Evolutionary conservation across 2,797 vertebrate species (phyloP).

Genomic region (Sebastolobus altivelis): DNA sequence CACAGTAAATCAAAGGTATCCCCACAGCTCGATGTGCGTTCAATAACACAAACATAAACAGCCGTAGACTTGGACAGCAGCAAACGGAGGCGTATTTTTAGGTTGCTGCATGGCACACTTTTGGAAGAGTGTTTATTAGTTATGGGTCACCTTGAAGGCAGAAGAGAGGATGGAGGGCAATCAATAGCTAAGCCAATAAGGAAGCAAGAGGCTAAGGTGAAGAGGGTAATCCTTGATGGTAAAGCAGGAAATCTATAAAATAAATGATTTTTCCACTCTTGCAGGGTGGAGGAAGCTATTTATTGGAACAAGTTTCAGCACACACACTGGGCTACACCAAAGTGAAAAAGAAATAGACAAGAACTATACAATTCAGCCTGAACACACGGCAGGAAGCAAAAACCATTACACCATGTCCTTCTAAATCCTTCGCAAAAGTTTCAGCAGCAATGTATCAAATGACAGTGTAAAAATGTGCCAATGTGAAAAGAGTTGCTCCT

Average conservation of each 20-base stretch:
- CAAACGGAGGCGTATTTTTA: conserved; percentile 26
- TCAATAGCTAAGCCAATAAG: conserved; percentile 83
- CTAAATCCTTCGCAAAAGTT: conserved; percentile 34
- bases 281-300: conserved; percentile 55
- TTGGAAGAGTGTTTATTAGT: conserved; percentile 76
- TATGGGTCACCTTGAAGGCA: conserved; percentile 82
- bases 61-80: background rate
- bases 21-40: conserved; percentile 22
- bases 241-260: conserved; percentile 87
- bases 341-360: conserved; percentile 48
- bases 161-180: conserved; percentile 73
- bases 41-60: conserved; percentile 24
- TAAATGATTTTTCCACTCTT: conserved; percentile 77
- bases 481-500: background rate
- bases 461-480: background rate
- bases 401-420: conserved; percentile 37
- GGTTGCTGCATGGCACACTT: conserved; percentile 44
- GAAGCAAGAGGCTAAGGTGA: conserved; percentile 81
- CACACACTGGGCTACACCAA: conserved; percentile 35
- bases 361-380: conserved; percentile 36
- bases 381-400: conserved; percentile 42
- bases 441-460: conserved; percentile 9
- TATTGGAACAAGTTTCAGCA: conserved; percentile 62
- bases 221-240: conserved; percentile 83
- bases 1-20: conserved; percentile 16